These are phyloP conservation scores for Nemotelus pantherinus DNA, from an alignment of 2,888 invertebrate genomes.

Conservation along the genomic window DNA sequence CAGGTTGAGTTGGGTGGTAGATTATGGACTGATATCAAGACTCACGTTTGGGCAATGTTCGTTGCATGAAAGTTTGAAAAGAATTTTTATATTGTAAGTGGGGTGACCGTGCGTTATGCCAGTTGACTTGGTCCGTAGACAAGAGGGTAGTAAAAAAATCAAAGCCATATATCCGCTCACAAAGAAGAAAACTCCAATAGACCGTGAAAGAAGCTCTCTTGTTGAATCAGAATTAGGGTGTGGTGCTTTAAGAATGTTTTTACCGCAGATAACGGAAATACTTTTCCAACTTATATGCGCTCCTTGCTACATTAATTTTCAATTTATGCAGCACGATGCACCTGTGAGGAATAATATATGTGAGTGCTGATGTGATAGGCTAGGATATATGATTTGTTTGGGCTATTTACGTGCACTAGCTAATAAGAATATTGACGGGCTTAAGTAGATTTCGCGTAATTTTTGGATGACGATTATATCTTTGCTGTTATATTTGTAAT, in stretches of 20 bases:
- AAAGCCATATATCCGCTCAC: neutral
- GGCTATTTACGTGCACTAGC: too few relatives aligned
- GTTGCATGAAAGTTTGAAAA: neutral
- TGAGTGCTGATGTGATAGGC: too few relatives aligned
- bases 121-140: neutral
- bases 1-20: slow-evolving; percentile 1
- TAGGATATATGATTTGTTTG: too few relatives aligned
- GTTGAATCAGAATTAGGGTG: neutral
- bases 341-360: neutral
- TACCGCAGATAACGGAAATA: slow-evolving; percentile 33
- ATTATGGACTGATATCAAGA: slow-evolving; percentile 2
- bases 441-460: too few relatives aligned
- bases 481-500: too few relatives aligned
- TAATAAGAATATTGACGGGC: too few relatives aligned
- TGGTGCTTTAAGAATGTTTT: neutral
- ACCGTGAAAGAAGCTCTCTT: slow-evolving; percentile 29
- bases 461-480: too few relatives aligned
- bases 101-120: neutral
- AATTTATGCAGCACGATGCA: slow-evolving; percentile 28
- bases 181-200: slow-evolving; percentile 25
- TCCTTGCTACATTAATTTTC: slow-evolving; percentile 49
- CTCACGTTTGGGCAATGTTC: slow-evolving; percentile 16
- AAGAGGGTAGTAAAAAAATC: slow-evolving; percentile 23
- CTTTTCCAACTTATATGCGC: slow-evolving; percentile 49
- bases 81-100: slow-evolving; percentile 1